phyloP scores from a whole-genome alignment of 1,140 invertebrate genomes.

The Aphelenchoides avenae region DNA sequence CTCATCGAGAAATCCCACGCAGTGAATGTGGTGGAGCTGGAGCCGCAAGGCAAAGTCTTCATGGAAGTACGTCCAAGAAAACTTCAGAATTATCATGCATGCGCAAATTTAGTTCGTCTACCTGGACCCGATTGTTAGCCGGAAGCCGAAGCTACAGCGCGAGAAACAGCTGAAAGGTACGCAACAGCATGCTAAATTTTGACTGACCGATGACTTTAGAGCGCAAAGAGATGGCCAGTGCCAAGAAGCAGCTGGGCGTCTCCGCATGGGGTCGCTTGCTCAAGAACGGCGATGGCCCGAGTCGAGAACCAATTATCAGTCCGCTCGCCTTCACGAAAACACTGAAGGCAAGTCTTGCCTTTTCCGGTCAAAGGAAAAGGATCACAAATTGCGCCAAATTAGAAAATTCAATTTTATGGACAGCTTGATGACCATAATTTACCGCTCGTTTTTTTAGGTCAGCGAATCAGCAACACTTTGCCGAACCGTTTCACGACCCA shows the following conservation, averaged over 20 bases:
- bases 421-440: too few relatives aligned
- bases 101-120: conserved; percentile 75
- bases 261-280: conserved; percentile 82
- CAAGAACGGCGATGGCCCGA: conserved; percentile 47
- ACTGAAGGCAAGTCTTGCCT: too few relatives aligned
- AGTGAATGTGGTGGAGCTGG: conserved; percentile 91
- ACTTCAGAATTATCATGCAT: conserved; percentile 29
- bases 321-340: too few relatives aligned
- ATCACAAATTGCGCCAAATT: too few relatives aligned
- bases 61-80: conserved; percentile 72
- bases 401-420: too few relatives aligned
- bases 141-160: conserved; percentile 89
- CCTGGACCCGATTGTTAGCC: conserved; percentile 94
- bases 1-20: conserved; percentile 92
- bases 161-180: conserved; percentile 93
- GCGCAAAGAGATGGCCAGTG: conserved; percentile 67
- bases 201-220: conserved; percentile 27
- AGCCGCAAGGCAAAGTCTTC: conserved; percentile 94
- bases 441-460: too few relatives aligned
- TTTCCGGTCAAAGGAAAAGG: too few relatives aligned
- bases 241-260: conserved; percentile 97
- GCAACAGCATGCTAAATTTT: conserved; percentile 12
- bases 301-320: conserved; percentile 18
- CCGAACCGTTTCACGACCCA: too few relatives aligned
- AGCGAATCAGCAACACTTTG: too few relatives aligned